Evolutionary conservation across 2,888 invertebrate genomes (phyloP).

Genomic region (Trissoscelio sp.): DNA sequence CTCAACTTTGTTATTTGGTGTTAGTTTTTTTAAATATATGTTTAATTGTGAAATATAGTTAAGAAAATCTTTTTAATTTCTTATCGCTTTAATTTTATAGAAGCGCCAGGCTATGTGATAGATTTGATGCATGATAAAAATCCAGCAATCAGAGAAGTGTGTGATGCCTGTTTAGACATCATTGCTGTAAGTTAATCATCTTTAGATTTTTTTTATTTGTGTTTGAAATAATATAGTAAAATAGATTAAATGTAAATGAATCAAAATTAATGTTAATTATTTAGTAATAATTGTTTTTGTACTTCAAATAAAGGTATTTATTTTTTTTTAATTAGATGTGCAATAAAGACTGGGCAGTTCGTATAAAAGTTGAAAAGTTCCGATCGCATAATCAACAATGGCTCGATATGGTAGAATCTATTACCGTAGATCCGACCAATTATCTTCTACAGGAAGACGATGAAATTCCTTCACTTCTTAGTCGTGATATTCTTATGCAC

Average conservation of each 20-base stretch:
- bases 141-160: slow-evolving; percentile 95
- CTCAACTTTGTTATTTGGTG: no score
- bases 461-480: slow-evolving; percentile 90
- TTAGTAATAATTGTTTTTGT: slow-evolving; percentile 16
- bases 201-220: background rate
- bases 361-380: slow-evolving; percentile 97
- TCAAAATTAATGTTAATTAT: no score
- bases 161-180: slow-evolving; percentile 97
- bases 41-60: no score
- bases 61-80: no score
- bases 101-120: slow-evolving; percentile 97
- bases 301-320: background rate
- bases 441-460: slow-evolving; percentile 84
- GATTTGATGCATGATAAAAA: slow-evolving; percentile 99
- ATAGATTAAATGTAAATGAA: no score
- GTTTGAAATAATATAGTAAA: no score
- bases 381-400: slow-evolving; percentile 99
- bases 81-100: no score
- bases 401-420: slow-evolving; percentile 97
- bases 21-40: no score
- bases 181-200: slow-evolving; percentile 89
- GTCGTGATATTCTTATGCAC: slow-evolving; percentile 88
- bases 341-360: slow-evolving; percentile 95
- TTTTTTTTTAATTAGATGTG: slow-evolving; percentile 85
- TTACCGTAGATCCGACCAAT: slow-evolving; percentile 84